Base-by-base conservation (phyloP, 1,140 invertebrate species). In the Halictus rubicundus region DNA sequence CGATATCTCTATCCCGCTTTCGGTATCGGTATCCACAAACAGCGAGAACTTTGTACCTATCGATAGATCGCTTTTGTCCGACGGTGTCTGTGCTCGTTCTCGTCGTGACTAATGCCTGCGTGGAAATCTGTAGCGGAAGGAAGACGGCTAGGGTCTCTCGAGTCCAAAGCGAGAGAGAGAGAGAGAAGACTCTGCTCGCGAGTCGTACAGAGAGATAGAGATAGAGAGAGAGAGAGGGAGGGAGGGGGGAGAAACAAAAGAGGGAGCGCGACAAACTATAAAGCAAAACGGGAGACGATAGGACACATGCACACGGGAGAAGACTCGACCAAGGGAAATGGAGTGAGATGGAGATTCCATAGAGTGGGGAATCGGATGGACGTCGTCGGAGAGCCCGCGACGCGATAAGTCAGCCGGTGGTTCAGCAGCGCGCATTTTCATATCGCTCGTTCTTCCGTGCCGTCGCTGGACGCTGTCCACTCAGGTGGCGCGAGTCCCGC, bases 281-380 rank as follows among this genome's bases (percentile, higher is more conserved):
- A 64, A 32, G 57, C 76, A 63, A 68, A 66, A 72, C 42, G 74
- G 39, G 63, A 49, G 46, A 57, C 21, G 66, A 73, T 74, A 68
- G 65, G 42, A 66, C 23, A 59, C 32, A 46, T 39, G 14, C 23
- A 59, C 42, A 46, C 49, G 14, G 49, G 49, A 52, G 65, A 72
- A 76, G 70, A 80, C 68, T 60, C 65, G 68, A 32, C 75, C 4
- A 68, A 63, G 75, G 75, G 80, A 74, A 77, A 63, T 61, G 82
- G 69, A 72, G 75, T 70, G 81, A 85, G 84, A 87, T 83, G 64
- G 81, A 72, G 57, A 65, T 79, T 81, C 42, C 52, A 66, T 23
- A 68, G 82, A 79, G 68, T 85, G 86, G 86, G 86, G 83, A 82
- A 88, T 85, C 63, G 86, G 83, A 88, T 83, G 77, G 80, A 87